Conservation (phyloP, 2,797 vertebrate species). For the Tauraco hartlaubi region DNA sequence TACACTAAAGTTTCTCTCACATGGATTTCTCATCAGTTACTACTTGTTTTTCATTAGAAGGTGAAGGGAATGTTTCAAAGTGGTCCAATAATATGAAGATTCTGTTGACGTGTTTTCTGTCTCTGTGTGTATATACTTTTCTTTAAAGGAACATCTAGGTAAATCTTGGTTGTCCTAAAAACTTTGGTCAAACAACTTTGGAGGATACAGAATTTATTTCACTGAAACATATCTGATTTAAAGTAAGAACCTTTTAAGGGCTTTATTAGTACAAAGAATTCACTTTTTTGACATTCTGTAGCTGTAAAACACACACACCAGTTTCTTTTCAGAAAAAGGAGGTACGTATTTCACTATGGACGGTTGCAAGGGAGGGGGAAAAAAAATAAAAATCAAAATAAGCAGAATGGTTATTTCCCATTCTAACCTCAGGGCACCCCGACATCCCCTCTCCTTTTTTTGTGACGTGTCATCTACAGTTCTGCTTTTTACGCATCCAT, state of each 20-base stretch:
- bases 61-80: conserved; percentile 1
- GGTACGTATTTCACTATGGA: neutral
- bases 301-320: neutral
- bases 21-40: neutral
- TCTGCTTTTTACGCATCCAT: neutral
- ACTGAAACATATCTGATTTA: neutral
- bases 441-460: neutral
- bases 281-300: neutral
- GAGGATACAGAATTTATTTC: neutral
- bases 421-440: neutral
- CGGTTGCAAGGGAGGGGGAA: neutral
- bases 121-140: neutral
- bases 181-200: neutral
- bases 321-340: neutral
- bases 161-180: neutral
- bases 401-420: neutral
- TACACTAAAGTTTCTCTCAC: neutral
- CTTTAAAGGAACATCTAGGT: neutral
- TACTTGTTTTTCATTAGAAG: neutral
- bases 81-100: neutral
- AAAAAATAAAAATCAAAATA: neutral
- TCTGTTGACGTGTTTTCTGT: neutral
- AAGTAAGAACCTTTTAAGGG: neutral
- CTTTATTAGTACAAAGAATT: neutral
- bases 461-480: neutral